These are phyloP conservation scores for Micromys minutus DNA, from an alignment of 2,113 vertebrate genomes.

Conservation along the genomic window DNA sequence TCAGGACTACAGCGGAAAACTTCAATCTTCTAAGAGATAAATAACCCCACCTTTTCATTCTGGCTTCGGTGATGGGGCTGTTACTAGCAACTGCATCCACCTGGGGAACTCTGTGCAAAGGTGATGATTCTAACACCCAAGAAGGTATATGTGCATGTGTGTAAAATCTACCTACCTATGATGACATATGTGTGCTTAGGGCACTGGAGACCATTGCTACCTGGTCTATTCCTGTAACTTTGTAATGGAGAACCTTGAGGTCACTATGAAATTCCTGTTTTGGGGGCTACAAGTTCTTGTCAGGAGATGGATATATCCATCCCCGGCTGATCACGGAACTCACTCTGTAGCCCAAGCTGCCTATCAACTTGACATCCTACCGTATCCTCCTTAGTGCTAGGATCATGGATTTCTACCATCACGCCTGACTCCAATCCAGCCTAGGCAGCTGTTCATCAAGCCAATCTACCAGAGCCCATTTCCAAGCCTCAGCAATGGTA, in stretches of 20 bases:
- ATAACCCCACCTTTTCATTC: background rate
- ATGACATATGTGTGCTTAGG: rapidly evolving
- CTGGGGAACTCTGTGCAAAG: background rate
- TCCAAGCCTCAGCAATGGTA: background rate
- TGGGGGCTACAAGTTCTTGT: too few species aligned
- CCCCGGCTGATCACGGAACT: background rate
- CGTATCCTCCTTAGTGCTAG: background rate
- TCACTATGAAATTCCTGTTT: background rate
- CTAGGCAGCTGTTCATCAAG: background rate
- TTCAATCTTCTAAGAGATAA: background rate
- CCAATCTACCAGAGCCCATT: background rate
- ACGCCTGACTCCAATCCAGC: background rate
- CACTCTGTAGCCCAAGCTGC: background rate
- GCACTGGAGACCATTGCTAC: rapidly evolving
- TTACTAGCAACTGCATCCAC: background rate
- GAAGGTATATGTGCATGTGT: background rate
- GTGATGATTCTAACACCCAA: background rate
- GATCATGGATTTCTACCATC: background rate
- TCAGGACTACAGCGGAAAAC: rapidly evolving
- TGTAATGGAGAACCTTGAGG: background rate
- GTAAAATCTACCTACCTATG: too few species aligned
- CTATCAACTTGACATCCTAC: background rate
- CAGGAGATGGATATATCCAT: background rate
- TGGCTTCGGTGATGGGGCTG: rapidly evolving
- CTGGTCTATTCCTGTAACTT: rapidly evolving